Evolutionary conservation across 2,797 vertebrate genomes (phyloP).

Genomic region (Scolopax rusticola): DNA sequence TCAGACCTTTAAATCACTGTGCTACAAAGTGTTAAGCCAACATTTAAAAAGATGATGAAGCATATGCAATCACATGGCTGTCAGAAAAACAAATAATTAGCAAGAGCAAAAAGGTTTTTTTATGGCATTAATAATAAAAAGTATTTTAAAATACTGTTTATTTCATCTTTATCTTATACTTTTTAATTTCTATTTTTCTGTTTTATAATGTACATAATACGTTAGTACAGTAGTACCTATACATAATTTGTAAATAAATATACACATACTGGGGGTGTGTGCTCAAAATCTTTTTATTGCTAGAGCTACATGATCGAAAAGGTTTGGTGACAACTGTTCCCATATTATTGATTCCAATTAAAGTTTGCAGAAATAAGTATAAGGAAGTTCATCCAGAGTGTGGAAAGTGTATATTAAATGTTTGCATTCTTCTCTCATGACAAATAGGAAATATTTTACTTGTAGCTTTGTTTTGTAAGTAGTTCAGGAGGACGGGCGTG

Average conservation of each 20-base stretch:
- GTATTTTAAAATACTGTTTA: neutral
- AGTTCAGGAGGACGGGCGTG: neutral
- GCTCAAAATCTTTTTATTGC: neutral
- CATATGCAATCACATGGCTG: neutral
- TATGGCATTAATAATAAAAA: neutral
- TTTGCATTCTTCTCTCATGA: neutral
- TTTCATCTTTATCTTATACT: neutral
- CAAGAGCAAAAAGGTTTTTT: rapidly evolving
- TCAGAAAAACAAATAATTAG: neutral
- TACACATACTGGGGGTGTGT: rapidly evolving
- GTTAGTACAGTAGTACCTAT: neutral
- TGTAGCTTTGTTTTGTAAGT: neutral
- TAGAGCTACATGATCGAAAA: neutral
- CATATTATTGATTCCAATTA: neutral
- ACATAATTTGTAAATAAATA: neutral
- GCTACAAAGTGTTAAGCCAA: neutral
- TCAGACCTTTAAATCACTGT: neutral
- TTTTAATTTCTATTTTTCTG: neutral
- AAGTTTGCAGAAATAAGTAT: neutral
- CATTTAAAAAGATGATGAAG: neutral
- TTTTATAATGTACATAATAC: neutral
- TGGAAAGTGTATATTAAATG: neutral
- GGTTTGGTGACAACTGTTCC: neutral
- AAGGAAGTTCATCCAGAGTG: neutral
- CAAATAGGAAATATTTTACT: neutral